Evolutionary conservation across 2,888 invertebrate species (phyloP).

Genomic region (Resseliella maxima): DNA sequence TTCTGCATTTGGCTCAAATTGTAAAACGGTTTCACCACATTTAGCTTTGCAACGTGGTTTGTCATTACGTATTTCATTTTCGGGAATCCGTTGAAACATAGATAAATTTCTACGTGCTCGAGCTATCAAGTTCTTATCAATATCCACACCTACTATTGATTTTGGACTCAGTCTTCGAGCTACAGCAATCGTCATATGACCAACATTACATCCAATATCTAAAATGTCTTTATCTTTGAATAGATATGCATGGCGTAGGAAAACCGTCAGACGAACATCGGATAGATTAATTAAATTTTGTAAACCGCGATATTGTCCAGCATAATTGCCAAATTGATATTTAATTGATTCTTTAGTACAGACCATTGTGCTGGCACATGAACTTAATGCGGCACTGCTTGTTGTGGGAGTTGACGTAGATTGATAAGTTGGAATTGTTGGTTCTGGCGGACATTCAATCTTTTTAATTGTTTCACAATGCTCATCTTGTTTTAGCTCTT

Average conservation of each 20-base stretch:
- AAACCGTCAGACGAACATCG: constrained; percentile 86
- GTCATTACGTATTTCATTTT: constrained; percentile 56
- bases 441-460: neutral
- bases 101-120: constrained; percentile 67
- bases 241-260: constrained; percentile 81
- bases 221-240: constrained; percentile 91
- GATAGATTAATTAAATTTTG: constrained; percentile 83
- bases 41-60: neutral
- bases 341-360: constrained; percentile 70
- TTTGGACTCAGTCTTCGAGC: constrained; percentile 87
- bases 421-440: neutral
- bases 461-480: neutral
- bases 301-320: constrained; percentile 92
- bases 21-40: constrained; percentile 56
- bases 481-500: neutral
- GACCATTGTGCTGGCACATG: neutral
- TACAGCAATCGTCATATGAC: constrained; percentile 91
- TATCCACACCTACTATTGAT: constrained; percentile 92
- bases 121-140: constrained; percentile 86
- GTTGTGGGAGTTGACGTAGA: neutral
- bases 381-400: neutral
- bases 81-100: constrained; percentile 66
- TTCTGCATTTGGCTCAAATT: neutral
- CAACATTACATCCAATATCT: constrained; percentile 98
- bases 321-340: constrained; percentile 97